These are phyloP conservation scores for Columba livia DNA, from an alignment of 2,113 vertebrate species.

Conservation along the genomic window DNA sequence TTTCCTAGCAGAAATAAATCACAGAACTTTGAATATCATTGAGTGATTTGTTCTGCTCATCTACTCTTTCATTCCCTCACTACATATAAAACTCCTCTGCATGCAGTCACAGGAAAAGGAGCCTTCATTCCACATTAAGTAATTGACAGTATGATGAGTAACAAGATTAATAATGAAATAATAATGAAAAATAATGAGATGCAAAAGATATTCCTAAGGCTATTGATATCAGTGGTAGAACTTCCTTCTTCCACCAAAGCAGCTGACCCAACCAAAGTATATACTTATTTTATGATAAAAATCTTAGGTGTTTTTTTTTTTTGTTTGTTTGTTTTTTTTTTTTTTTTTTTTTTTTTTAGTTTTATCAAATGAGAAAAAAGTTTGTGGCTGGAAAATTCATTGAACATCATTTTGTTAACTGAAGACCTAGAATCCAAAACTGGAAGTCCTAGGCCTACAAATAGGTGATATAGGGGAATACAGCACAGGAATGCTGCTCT, in stretches of 20 bases:
- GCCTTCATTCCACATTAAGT: not conserved
- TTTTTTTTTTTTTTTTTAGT: not conserved
- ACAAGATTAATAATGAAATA: not conserved
- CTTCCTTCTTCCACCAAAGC: not conserved
- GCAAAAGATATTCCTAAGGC: not conserved
- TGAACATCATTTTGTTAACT: not conserved
- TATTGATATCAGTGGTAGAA: not conserved
- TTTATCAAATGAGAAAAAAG: not conserved
- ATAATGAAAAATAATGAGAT: not conserved
- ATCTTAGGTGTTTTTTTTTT: not conserved
- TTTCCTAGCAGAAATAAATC: not conserved
- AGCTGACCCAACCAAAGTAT: not conserved
- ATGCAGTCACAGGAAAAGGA: not conserved
- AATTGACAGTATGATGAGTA: not conserved
- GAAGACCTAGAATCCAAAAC: not conserved
- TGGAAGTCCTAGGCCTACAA: not conserved
- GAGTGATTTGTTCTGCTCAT: not conserved
- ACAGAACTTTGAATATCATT: not conserved
- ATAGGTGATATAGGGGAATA: not conserved
- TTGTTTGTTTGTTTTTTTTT: not conserved
- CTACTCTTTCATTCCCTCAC: not conserved
- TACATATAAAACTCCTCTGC: not conserved
- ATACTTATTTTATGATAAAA: not conserved
- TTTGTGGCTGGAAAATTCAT: not conserved
- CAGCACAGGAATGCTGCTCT: rapidly evolving